These are phyloP conservation scores for Myodes glareolus DNA, from an alignment of 2,113 vertebrate genomes.

Conservation along the genomic window DNA sequence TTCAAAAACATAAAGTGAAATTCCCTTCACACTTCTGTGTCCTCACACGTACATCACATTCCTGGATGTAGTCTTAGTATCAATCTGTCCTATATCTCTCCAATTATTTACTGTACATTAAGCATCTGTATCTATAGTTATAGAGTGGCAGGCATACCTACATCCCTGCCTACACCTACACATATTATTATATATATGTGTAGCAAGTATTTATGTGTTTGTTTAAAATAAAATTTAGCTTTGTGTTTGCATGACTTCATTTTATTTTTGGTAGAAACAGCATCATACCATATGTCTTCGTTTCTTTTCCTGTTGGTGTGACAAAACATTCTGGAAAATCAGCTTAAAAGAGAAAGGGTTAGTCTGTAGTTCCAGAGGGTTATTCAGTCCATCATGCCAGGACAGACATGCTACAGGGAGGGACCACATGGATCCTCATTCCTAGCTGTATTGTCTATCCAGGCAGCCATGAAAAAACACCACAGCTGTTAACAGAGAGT, in stretches of 20 bases:
- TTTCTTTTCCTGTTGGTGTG: not conserved
- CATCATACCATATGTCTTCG: not conserved
- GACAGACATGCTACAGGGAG: no score
- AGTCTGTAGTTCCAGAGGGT: not conserved
- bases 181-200: not conserved
- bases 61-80: not conserved
- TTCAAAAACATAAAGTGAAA: not conserved
- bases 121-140: not conserved
- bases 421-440: not conserved
- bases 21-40: not conserved
- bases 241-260: not conserved
- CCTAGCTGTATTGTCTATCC: not conserved
- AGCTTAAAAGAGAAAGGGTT: not conserved
- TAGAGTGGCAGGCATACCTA: not conserved
- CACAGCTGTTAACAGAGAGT: not conserved
- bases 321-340: not conserved
- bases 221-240: conserved; percentile 22
- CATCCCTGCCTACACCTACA: not conserved
- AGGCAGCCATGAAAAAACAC: not conserved
- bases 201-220: not conserved
- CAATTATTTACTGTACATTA: not conserved
- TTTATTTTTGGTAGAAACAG: conserved; percentile 8
- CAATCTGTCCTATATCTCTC: not conserved
- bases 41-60: not conserved
- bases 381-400: not conserved